These are phyloP conservation scores for Globodera rostochiensis DNA, from an alignment of 1,140 invertebrate species.

Conservation along the genomic window DNA sequence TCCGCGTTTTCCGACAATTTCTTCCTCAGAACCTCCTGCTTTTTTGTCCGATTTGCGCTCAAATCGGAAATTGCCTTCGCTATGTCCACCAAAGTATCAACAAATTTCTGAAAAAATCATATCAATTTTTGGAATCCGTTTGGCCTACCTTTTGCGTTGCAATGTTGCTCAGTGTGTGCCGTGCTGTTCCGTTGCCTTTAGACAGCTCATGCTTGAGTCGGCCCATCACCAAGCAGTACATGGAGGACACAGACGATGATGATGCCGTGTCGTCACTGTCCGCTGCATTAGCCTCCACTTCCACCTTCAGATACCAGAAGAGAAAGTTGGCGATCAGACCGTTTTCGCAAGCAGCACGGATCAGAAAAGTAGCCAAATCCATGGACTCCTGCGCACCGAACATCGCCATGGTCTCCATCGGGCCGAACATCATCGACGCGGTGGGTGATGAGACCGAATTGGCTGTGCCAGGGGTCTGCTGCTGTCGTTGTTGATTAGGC, in stretches of 20 bases:
- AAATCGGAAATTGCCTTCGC: slow-evolving; percentile 40
- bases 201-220: slow-evolving; percentile 38
- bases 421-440: slow-evolving; percentile 31
- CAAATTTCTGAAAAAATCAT: slow-evolving; percentile 35
- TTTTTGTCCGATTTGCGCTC: slow-evolving; percentile 84
- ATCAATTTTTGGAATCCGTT: no score
- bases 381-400: slow-evolving; percentile 58
- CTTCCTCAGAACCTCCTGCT: slow-evolving; percentile 68
- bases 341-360: slow-evolving; percentile 84
- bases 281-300: slow-evolving; percentile 57
- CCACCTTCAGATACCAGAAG: slow-evolving; percentile 76
- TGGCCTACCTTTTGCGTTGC: slow-evolving; percentile 37
- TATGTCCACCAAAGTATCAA: slow-evolving; percentile 41
- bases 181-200: slow-evolving; percentile 34
- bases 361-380: slow-evolving; percentile 87
- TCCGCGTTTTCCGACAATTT: slow-evolving; percentile 74
- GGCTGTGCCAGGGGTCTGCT: not conserved
- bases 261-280: slow-evolving; percentile 20
- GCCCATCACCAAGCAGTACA: slow-evolving; percentile 49
- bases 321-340: slow-evolving; percentile 89
- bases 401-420: slow-evolving; percentile 10
- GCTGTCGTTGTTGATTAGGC: slow-evolving; percentile 5
- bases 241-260: slow-evolving; percentile 23
- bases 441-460: not conserved
- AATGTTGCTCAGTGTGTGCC: slow-evolving; percentile 43